A percentile compares a stretch with the other conserved stretches of the same genome.
Evolutionary conservation across 2,113 vertebrate species (phyloP).

Genomic region (Mystacornis crossleyi): DNA sequence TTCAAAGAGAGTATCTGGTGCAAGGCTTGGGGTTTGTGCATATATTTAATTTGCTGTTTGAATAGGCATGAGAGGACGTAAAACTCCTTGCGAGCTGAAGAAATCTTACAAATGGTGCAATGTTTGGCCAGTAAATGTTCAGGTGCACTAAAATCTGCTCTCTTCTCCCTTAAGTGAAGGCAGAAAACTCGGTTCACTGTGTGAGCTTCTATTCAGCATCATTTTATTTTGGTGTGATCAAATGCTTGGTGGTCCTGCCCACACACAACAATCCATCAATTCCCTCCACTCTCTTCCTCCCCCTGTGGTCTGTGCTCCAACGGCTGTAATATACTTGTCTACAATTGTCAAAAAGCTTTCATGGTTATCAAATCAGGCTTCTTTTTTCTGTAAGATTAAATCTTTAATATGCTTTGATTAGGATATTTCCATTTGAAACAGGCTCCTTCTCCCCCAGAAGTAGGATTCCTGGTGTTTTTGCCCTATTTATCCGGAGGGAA

Average conservation of each 20-base stretch:
- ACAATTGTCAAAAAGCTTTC: slow-evolving; percentile 5
- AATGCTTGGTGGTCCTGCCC: background rate
- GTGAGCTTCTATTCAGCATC: slow-evolving; percentile 35
- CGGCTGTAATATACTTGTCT: background rate
- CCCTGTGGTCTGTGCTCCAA: background rate
- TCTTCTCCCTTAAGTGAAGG: background rate
- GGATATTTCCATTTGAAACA: background rate
- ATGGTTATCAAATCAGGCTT: background rate
- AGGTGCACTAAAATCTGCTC: slow-evolving; percentile 10
- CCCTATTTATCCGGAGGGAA: background rate
- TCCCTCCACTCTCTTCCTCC: background rate
- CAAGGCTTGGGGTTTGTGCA: background rate
- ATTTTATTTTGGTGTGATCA: slow-evolving; percentile 37
- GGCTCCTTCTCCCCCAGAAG: background rate
- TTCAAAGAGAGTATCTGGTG: background rate
- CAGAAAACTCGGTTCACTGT: background rate
- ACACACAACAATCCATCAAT: background rate
- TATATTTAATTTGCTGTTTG: slow-evolving; percentile 39
- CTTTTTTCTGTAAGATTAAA: background rate
- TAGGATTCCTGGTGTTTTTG: background rate
- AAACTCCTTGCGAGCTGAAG: background rate
- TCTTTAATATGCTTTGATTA: background rate
- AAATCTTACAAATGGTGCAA: background rate
- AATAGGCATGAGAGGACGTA: background rate
- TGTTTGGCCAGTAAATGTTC: background rate